These are phyloP conservation scores for Clupea harengus DNA, from an alignment of 2,113 vertebrate species.

Conservation along the genomic window DNA sequence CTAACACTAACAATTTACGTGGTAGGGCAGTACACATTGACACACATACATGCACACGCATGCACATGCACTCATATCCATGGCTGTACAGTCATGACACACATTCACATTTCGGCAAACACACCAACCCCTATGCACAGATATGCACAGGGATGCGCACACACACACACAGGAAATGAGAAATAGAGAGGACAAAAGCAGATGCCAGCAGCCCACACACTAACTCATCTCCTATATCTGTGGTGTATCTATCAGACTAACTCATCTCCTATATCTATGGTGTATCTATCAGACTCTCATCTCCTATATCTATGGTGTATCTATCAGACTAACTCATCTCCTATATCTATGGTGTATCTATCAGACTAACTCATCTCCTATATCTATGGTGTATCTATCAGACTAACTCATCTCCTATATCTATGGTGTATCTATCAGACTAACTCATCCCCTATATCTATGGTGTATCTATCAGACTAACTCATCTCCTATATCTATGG, in stretches of 20 bases:
- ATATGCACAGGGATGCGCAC: neutral
- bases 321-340: neutral
- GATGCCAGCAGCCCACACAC: neutral
- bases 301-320: neutral
- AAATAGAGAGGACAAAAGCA: neutral
- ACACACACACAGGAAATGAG: neutral
- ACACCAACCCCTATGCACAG: neutral
- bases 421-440: neutral
- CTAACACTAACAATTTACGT: conserved; percentile 9
- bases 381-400: neutral
- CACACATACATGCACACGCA: conserved; percentile 6
- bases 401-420: neutral
- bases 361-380: neutral
- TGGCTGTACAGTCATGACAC: neutral
- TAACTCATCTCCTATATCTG: neutral
- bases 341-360: neutral
- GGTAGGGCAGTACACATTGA: neutral
- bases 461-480: neutral
- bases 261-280: neutral
- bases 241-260: neutral
- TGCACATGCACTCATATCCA: neutral
- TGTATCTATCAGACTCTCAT: neutral
- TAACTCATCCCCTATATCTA: neutral
- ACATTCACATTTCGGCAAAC: neutral
- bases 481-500: neutral